Evolutionary conservation across 1,140 invertebrate genomes (phyloP), one percentile per base, ranked within the genome.

Genomic region (Caenorhabditis latens): DNA sequence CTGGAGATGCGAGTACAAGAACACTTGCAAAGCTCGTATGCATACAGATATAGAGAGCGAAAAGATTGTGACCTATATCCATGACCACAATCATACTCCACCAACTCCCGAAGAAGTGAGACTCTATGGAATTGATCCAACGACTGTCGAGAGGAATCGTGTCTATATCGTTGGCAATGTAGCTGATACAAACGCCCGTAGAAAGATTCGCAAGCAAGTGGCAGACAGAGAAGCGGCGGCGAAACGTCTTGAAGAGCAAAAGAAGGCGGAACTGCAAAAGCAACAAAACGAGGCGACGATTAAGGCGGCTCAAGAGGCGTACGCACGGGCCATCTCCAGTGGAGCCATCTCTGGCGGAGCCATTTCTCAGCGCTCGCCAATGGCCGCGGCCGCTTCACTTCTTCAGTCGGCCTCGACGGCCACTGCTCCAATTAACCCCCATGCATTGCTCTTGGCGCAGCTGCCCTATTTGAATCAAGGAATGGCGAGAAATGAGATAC

Each of bases 1-100:
- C 71, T 79, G 71, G 71, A 50, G 71, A 50, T 79, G 71, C 46
- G 71, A 79, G n/a, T 79, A 50, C 71, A 79, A 79, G n/a, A 79
- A 79, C n/a, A 79, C 71, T 7, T 79, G 71, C 14, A 79, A 79
- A 79, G 71, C 71, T 19, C 16, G 71, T 53, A 48, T 79, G 43
- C 71, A 79, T 14, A 79, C 71, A 13, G 71, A 79, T 79, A 50
- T 79, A 0, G 40, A 50, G 16, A 79, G n/a, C 24, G 71, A 79
- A 3, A 50, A 79, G 21, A 79, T 79, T 53, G 46, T 79, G 8
- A 21, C n/a, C 9, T 79, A 43, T 53, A 50, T 79, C 46, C 71
- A 79, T 14, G 71, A 79, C 0, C 71, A 79, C 46, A 79, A 79
- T 53, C 71, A 79, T 14, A 79, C 11, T 13, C 7, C 43, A 43